Evolutionary conservation across 2,888 invertebrate genomes (phyloP), one percentile per base, ranked within the genome.

Genomic region (Hirtodrosophila duncani): DNA sequence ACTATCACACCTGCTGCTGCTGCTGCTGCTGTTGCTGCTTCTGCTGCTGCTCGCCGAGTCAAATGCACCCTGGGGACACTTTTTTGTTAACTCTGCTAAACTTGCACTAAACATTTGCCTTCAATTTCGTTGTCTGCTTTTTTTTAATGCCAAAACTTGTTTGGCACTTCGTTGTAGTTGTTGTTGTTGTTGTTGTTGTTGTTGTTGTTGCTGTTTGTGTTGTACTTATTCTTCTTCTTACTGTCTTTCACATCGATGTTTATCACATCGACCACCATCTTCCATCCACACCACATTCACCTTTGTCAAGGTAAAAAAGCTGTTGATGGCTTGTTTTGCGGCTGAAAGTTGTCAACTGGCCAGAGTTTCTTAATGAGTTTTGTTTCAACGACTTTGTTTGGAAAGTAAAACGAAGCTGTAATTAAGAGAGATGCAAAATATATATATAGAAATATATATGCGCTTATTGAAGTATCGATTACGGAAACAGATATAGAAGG

Each of bases 281-380:
- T n/a, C 37, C 5, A 7, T 10, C 8, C 33, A 9, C 36, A 11
- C 29, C 10, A 2, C 11, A 3, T 8, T 27, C 17, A 14, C 36
- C 20, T 14, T 36, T 43, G 23, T 37, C 23, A 37, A 30, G 46
- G 43, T 41, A 51, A 79, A 64, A 45, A 44, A 57, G 56, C 57
- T 74, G 56, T 78, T 65, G 71, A 75, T 79, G 59, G 63, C 63
- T 81, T 81, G 65, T 70, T 79, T 63, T 79, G 79, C 57, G 64
- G 75, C 50, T 50, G 53, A 36, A 65, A 57, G 56, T 65, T 74
- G 52, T 58, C 65, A 63, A 61, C 58, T 75, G 52, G 20, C 38
- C 31, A 38, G 50, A 38, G 27, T 16, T 39, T 24, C 31, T 26
- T 42, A 41, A 24, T 55, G 50, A 33, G 38, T 21, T 55, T 43